A percentile compares a stretch with the other conserved stretches of the same genome.
Evolutionary conservation across 1,140 invertebrate species (phyloP).

Genomic region (Diorhabda elongata): DNA sequence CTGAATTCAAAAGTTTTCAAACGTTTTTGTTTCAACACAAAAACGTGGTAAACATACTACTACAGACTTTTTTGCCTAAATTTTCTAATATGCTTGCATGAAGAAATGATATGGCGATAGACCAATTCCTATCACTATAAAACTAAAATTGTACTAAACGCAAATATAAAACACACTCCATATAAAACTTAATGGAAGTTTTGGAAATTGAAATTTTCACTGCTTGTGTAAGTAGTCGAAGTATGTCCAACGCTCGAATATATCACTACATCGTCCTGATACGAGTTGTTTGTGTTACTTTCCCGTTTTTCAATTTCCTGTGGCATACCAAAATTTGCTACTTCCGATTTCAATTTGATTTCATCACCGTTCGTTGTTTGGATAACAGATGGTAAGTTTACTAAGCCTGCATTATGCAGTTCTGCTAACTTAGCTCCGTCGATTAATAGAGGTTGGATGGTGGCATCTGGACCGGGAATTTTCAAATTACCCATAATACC

Average conservation of each 20-base stretch:
- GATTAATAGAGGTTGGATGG: conserved; percentile 30
- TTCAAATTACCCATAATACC: conserved; percentile 37
- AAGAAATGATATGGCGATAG: too few species aligned
- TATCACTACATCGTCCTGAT: conserved; percentile 24
- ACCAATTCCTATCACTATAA: too few species aligned
- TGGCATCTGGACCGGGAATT: conserved; percentile 14
- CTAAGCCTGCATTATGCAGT: conserved; percentile 30
- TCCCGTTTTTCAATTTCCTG: conserved; percentile 30
- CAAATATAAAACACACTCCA: too few species aligned
- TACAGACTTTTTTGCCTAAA: too few species aligned
- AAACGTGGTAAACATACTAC: too few species aligned
- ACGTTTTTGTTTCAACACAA: too few species aligned
- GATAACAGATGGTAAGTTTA: conserved; percentile 32
- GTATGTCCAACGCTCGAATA: conserved; percentile 30
- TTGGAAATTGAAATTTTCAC: conserved; percentile 33
- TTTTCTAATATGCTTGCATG: too few species aligned
- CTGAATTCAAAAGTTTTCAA: too few species aligned
- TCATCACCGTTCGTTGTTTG: conserved; percentile 27
- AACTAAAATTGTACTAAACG: too few species aligned
- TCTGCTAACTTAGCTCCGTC: conserved; percentile 35
- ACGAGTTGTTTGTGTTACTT: conserved; percentile 21
- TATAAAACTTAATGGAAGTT: conserved; percentile 13
- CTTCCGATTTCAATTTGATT: conserved; percentile 32
- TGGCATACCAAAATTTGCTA: conserved; percentile 25
- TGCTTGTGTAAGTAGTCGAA: conserved; percentile 29